phyloP scores from a whole-genome alignment of 2,797 vertebrate genomes.

The Psittacula echo region DNA sequence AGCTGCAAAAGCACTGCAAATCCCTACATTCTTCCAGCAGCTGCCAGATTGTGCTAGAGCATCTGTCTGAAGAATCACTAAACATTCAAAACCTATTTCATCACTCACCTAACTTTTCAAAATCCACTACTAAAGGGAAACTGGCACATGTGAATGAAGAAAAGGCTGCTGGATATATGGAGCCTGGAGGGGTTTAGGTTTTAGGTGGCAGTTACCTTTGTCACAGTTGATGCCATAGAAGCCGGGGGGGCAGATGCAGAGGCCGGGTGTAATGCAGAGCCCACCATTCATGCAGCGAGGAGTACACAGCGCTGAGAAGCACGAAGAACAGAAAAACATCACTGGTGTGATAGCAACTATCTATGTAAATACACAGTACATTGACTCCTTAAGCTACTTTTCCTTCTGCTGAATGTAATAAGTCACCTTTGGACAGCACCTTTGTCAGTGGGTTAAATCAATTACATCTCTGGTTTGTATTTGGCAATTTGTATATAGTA shows the following conservation, averaged over 20 bases:
- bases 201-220: slow-evolving; percentile 79
- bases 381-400: background rate
- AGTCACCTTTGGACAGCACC: background rate
- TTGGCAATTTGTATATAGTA: background rate
- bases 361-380: background rate
- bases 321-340: background rate
- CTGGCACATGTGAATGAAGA: background rate
- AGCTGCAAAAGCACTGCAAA: background rate
- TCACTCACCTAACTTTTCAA: background rate
- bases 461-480: background rate
- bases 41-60: background rate
- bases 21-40: background rate
- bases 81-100: background rate
- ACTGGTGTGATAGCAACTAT: background rate
- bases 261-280: slow-evolving; percentile 86
- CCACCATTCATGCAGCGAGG: slow-evolving; percentile 87
- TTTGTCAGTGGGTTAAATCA: background rate
- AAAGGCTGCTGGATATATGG: accelerated
- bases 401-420: background rate
- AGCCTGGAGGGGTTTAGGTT: accelerated
- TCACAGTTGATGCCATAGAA: slow-evolving; percentile 88
- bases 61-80: background rate
- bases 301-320: slow-evolving; percentile 80
- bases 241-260: slow-evolving; percentile 89
- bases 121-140: background rate